Evolutionary conservation across 2,113 vertebrate species (phyloP), one percentile per base, ranked within the genome.

Genomic region (Okapia johnstoni): DNA sequence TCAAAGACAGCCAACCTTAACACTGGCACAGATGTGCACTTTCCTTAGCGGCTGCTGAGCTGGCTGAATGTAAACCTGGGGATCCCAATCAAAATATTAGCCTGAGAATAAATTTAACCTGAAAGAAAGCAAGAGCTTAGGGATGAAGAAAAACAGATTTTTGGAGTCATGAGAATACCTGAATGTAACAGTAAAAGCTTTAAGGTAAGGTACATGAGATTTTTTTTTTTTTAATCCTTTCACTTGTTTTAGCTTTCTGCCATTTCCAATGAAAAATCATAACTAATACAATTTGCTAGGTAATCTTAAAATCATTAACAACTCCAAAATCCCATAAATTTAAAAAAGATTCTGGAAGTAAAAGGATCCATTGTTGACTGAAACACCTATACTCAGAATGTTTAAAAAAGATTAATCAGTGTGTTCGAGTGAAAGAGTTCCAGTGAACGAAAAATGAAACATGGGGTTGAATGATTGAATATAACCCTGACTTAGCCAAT

Each of bases 271-370:
- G 73, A 85, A 97, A n/a, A 94, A 23, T 70, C 6, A 3, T 70
- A 57, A 60, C 33, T 94, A 77, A 84, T 70, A 95, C 86, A 87
- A 92, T 76, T 54, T 93, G 95, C 43, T 93, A 46, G 13, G 58
- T 76, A 66, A 93, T 85, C 40, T 93, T 50, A 50, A 96, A 92
- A 61, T 95, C 76, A 90, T 81, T 85, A 83, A 91, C 28, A 95
- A 88, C 43, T 84, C 57, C 76, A 58, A 76, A 95, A 89, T 83
- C 16, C 48, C 23, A 3, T 48, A 21, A 92, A 43, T 86, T 50
- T 48, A 91, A 83, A 85, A 79, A 70, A 52, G 1, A 83, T 11
- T 54, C 66, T 77, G 11, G 21, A 88, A 93, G 40, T 79, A 92
- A 94, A 88, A 86, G 23, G 60, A 80, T 54, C 66, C 54, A 86